phyloP scores from a whole-genome alignment of 2,797 vertebrate genomes.

The Loris lydekkerianus region DNA sequence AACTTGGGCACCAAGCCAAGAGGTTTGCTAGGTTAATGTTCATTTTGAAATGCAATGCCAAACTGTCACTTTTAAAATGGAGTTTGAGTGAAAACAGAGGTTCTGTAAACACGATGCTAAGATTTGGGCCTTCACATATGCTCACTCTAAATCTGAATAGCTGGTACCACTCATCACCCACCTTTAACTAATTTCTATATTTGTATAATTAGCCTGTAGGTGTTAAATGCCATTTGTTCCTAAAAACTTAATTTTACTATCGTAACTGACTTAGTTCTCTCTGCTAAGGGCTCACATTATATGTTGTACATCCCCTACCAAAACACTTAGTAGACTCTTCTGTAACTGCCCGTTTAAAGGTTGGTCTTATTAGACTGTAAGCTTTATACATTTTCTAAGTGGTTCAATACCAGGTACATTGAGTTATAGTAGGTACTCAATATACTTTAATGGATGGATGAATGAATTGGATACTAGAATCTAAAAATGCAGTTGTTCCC shows the following conservation, averaged over 20 bases:
- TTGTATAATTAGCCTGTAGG: background rate
- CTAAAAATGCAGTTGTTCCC: background rate
- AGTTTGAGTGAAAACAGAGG: background rate
- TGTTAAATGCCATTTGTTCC: constrained; percentile 22
- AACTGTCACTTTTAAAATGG: background rate
- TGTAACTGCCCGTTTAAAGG: background rate
- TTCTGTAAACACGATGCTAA: constrained; percentile 6
- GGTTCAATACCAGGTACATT: background rate
- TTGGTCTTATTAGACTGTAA: background rate
- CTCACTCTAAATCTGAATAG: constrained; percentile 21
- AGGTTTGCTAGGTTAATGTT: background rate
- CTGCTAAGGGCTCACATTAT: background rate
- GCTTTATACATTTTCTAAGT: constrained; percentile 32
- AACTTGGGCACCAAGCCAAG: background rate
- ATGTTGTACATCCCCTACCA: background rate
- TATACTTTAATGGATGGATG: background rate
- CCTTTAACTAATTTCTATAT: constrained; percentile 36
- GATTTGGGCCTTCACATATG: background rate
- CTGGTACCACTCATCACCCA: background rate
- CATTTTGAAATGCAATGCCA: background rate
- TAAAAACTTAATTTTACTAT: background rate
- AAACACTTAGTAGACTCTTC: background rate
- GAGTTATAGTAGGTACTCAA: background rate
- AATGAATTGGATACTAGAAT: background rate
- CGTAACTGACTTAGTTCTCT: background rate